phyloP scores from a whole-genome alignment of 1,140 invertebrate genomes.

The Drosophila virilis region DNA sequence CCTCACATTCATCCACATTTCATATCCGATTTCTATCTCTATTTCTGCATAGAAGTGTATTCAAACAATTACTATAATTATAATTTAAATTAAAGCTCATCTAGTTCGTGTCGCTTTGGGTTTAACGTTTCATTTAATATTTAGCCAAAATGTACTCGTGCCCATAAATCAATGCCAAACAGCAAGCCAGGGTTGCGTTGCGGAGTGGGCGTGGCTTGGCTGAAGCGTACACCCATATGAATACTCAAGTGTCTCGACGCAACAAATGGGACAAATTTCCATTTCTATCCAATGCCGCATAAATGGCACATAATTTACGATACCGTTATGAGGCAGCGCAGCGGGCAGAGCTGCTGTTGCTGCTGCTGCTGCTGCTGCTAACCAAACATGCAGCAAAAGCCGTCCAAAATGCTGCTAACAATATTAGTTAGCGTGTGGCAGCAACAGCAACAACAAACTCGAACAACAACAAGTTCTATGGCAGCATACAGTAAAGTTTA shows the following conservation, averaged over 20 bases:
- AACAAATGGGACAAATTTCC: constrained; percentile 83
- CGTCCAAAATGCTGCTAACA: constrained; percentile 79
- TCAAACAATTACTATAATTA: constrained; percentile 47
- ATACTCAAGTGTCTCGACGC: constrained; percentile 79
- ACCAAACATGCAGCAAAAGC: constrained; percentile 78
- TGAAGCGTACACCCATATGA: constrained; percentile 60
- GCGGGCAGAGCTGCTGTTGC: constrained; percentile 43
- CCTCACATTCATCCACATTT: not conserved
- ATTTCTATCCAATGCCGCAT: constrained; percentile 81
- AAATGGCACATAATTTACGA: constrained; percentile 82
- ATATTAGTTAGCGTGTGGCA: constrained; percentile 65
- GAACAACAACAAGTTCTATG: constrained; percentile 25
- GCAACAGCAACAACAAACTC: constrained; percentile 13
- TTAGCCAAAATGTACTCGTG: constrained; percentile 66
- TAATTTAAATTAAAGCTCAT: constrained; percentile 58
- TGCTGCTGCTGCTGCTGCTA: constrained; percentile 49
- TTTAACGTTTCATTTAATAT: constrained; percentile 79
- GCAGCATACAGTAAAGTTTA: constrained; percentile 67
- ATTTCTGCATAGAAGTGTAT: constrained; percentile 7
- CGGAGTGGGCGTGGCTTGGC: not conserved
- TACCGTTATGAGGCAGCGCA: constrained; percentile 66
- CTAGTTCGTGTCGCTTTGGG: constrained; percentile 17
- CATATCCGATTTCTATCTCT: constrained; percentile 9
- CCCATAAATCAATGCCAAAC: constrained; percentile 79
- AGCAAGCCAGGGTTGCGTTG: constrained; percentile 35